Evolutionary conservation across 64 coral and sea anemone species (phyloP).

Genomic region (Anthopleura sola): DNA sequence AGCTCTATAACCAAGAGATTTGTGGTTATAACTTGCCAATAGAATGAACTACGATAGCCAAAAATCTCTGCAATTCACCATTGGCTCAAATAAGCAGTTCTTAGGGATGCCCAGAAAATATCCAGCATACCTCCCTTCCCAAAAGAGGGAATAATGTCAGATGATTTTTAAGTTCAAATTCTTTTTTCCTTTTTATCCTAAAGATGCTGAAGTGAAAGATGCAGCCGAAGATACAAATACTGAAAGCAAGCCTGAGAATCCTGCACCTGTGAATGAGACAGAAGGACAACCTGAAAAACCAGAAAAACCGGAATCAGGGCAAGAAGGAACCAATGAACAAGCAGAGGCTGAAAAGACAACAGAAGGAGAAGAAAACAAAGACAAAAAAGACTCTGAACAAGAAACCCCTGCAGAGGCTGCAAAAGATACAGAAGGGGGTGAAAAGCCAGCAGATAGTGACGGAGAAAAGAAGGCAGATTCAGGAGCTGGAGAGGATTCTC

Average conservation of each 20-base stretch:
- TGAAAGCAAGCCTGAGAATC: too few relatives aligned
- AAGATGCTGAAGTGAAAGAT: background rate
- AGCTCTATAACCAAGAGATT: too few relatives aligned
- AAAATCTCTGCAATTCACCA: too few relatives aligned
- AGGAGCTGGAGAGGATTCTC: background rate
- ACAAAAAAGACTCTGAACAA: background rate
- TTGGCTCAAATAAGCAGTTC: background rate
- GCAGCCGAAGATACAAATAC: background rate
- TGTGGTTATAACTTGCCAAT: background rate
- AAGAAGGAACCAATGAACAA: background rate
- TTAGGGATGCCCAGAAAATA: background rate
- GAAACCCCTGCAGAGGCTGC: background rate
- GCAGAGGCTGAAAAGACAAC: background rate
- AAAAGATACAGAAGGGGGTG: constrained; percentile 4
- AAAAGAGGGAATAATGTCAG: too few relatives aligned
- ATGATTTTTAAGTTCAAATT: background rate
- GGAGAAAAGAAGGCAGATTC: constrained; percentile 25
- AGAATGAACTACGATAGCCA: too few relatives aligned
- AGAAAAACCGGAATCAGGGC: background rate
- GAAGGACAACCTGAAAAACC: background rate
- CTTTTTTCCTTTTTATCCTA: background rate
- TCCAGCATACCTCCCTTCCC: too few relatives aligned
- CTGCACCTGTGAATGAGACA: background rate
- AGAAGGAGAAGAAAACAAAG: background rate
- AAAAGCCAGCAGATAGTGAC: background rate